A percentile compares a stretch with the other conserved stretches of the same genome.
Conservation (phyloP, 2,113 vertebrate species). For the Mixornis gularis region DNA sequence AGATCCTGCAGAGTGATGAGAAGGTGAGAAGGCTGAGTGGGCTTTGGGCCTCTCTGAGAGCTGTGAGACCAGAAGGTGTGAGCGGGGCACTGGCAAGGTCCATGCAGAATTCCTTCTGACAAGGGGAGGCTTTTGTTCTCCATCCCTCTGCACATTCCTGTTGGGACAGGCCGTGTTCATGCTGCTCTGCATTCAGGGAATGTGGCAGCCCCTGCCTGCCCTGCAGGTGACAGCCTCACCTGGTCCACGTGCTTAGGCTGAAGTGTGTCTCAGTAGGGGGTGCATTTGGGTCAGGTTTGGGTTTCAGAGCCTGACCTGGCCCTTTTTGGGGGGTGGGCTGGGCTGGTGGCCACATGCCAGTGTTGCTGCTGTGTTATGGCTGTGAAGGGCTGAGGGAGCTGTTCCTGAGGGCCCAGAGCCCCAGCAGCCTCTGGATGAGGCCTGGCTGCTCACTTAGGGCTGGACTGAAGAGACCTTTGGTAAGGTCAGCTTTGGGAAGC, state of each 20-base stretch:
- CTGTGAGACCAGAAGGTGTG: neutral
- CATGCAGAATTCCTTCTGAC: neutral
- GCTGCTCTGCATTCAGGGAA: neutral
- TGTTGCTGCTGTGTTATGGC: neutral
- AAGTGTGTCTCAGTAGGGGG: neutral
- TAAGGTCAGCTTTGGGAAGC: neutral
- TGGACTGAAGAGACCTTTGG: neutral
- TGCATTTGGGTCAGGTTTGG: neutral
- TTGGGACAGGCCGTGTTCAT: neutral
- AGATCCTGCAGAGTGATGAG: constrained; percentile 83
- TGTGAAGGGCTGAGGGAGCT: neutral
- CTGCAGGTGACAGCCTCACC: neutral
- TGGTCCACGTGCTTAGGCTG: neutral
- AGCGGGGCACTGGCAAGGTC: neutral
- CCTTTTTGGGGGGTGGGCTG: no score
- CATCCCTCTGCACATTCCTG: neutral
- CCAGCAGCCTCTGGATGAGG: neutral
- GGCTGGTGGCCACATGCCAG: fast-evolving
- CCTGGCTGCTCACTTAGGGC: neutral
- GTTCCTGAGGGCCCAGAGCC: neutral
- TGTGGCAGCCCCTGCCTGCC: neutral
- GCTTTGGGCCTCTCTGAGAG: neutral
- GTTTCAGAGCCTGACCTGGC: neutral
- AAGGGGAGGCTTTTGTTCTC: neutral
- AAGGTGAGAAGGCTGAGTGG: constrained; percentile 68